phyloP scores from a whole-genome alignment of 2,113 vertebrate species.

The Struthidea cinerea region DNA sequence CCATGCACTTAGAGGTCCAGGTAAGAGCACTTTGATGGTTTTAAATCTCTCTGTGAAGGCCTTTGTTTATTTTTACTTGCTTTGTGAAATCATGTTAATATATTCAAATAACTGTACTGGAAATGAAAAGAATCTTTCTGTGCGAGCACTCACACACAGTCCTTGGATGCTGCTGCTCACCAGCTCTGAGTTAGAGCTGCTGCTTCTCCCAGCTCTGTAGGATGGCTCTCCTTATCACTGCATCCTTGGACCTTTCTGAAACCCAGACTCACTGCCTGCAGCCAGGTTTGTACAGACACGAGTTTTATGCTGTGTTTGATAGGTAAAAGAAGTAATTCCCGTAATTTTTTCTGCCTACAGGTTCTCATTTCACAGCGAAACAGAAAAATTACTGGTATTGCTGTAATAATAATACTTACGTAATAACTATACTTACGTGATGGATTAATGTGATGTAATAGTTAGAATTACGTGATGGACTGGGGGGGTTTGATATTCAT shows the following conservation, averaged over 20 bases:
- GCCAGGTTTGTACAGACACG: not conserved
- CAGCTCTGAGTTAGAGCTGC: not conserved
- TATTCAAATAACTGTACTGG: not conserved
- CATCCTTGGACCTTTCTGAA: not conserved
- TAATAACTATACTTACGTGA: not conserved
- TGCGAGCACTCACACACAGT: too few relatives aligned
- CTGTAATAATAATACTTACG: not conserved
- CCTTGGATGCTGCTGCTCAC: not conserved
- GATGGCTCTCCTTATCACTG: not conserved
- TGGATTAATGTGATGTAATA: not conserved
- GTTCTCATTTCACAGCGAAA: not conserved
- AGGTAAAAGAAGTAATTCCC: not conserved
- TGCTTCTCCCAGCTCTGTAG: not conserved
- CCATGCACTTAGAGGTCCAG: not conserved
- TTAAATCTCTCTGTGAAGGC: not conserved
- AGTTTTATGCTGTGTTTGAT: rapidly evolving
- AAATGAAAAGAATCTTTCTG: not conserved
- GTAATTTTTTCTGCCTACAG: not conserved
- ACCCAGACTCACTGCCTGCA: not conserved
- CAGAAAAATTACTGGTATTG: not conserved
- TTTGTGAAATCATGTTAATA: not conserved
- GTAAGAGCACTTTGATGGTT: not conserved
- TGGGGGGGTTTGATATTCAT: not conserved
- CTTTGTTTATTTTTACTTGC: not conserved
- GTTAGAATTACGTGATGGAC: not conserved